Conservation (phyloP, 2,888 invertebrate genomes). For the Pantelozetes paolii region DNA sequence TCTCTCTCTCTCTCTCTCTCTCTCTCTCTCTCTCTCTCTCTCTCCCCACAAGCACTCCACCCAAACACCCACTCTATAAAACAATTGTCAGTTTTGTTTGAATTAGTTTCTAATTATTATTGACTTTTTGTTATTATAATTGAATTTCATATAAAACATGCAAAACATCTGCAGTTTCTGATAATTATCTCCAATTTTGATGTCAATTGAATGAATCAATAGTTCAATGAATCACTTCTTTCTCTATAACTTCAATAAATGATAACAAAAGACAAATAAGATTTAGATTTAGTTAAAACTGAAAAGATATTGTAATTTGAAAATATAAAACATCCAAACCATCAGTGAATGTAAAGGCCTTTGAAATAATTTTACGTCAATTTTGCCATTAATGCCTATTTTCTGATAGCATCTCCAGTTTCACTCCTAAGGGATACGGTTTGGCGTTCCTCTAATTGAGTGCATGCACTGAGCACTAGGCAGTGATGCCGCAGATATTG, state of each 20-base stretch:
- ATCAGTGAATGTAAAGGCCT: not conserved
- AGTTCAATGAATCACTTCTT: no score
- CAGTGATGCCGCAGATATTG: conserved; percentile 26
- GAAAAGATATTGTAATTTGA: conserved; percentile 12
- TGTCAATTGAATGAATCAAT: conserved; percentile 25
- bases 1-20: no score
- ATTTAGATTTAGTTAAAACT: not conserved
- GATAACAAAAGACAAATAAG: conserved; percentile 1
- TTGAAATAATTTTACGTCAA: conserved; percentile 33
- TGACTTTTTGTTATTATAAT: not conserved
- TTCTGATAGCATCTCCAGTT: conserved; percentile 25
- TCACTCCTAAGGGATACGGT: conserved; percentile 27
- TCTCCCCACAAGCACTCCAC: no score
- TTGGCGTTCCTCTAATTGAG: conserved; percentile 29
- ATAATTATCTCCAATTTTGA: not conserved
- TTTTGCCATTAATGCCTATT: conserved; percentile 30
- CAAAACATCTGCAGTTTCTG: conserved; percentile 13
- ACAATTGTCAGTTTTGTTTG: conserved; percentile 6
- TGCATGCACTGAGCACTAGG: conserved; percentile 14
- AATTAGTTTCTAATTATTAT: not conserved
- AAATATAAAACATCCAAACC: not conserved
- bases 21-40: no score
- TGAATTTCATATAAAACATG: not conserved
- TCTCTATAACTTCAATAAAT: not conserved
- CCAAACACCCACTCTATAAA: conserved; percentile 33